phyloP scores from a whole-genome alignment of 2,888 invertebrate species.

The Plagodis pulveraria region DNA sequence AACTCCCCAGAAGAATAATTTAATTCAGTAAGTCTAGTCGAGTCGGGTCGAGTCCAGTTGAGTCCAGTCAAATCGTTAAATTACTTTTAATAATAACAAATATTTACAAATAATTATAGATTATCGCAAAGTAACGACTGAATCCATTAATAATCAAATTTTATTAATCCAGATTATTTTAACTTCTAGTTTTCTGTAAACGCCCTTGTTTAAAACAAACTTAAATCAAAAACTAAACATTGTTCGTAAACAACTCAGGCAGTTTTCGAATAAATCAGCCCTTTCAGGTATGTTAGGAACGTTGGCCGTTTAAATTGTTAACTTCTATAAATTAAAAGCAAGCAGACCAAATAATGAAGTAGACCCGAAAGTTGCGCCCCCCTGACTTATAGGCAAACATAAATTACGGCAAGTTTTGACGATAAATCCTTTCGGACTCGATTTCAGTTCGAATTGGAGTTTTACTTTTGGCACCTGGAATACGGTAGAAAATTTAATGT shows the following conservation, averaged over 20 bases:
- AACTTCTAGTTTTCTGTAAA: too few species aligned
- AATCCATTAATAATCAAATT: too few species aligned
- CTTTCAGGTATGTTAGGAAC: constrained; percentile 34
- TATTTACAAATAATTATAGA: too few species aligned
- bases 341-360: constrained; percentile 76
- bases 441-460: constrained; percentile 19
- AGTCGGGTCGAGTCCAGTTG: too few species aligned
- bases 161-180: too few species aligned
- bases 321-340: constrained; percentile 79
- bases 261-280: constrained; percentile 35
- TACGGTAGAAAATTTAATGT: background rate
- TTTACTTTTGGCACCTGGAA: constrained; percentile 23
- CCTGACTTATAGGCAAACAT: constrained; percentile 77
- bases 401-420: constrained; percentile 77
- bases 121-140: too few species aligned
- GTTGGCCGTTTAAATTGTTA: constrained; percentile 57
- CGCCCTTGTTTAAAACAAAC: too few species aligned
- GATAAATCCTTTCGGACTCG: constrained; percentile 62
- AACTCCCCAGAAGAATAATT: too few species aligned
- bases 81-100: too few species aligned
- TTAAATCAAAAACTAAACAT: constrained; percentile 33
- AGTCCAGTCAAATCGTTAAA: too few species aligned
- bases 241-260: constrained; percentile 25
- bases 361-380: constrained; percentile 64
- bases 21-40: too few species aligned